Base-by-base conservation (phyloP, 1,140 invertebrate species). In the Lordiphosa collinella region DNA sequence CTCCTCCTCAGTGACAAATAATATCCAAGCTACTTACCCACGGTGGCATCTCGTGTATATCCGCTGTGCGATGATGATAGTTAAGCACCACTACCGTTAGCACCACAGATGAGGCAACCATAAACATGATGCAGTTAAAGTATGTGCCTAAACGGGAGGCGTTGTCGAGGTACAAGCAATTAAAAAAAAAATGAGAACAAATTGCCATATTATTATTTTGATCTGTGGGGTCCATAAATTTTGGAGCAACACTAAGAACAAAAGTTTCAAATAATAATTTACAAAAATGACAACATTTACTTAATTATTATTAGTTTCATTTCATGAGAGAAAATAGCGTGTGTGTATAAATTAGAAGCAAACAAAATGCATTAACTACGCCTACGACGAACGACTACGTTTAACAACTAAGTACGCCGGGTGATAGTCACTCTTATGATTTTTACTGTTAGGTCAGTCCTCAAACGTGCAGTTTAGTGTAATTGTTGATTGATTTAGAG, bases 51-150 rank as follows among this genome's bases (percentile, higher is more conserved):
- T 95, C 94, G 90, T 99, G 97, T 88, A 96, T 98, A 88, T 99
- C 97, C 32, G 97, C 95, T 69, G 95, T 97, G 80, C 98, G 93
- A 91, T 99, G 97, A 91, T 99, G 98, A 90, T 98, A 99, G 91
- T 99, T 99, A 61, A 99, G 93, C 60, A 99, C 97, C 72, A 99
- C 93, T 53, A 99, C 97, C 14, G 98, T 99, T 76, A 98, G 94
- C 59, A 99, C 96, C 82, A 99, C 98, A 62, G 97, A 99, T 59
- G 98, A 97, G 35, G 98, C 97, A 90, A 99, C 98, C 97, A 99
- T 99, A 90, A 99, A 97, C 98, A 99, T 99, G 90, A 99, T 99
- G 92, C 97, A 99, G 90, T 98, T 98, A 93, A 99, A 99, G 92
- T 99, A 99, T 70, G 98, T 98, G 87, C 97, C 97, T 99, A 46